phyloP scores from a whole-genome alignment of 1,140 invertebrate species.

The Stenopsyche tienmushanensis region DNA sequence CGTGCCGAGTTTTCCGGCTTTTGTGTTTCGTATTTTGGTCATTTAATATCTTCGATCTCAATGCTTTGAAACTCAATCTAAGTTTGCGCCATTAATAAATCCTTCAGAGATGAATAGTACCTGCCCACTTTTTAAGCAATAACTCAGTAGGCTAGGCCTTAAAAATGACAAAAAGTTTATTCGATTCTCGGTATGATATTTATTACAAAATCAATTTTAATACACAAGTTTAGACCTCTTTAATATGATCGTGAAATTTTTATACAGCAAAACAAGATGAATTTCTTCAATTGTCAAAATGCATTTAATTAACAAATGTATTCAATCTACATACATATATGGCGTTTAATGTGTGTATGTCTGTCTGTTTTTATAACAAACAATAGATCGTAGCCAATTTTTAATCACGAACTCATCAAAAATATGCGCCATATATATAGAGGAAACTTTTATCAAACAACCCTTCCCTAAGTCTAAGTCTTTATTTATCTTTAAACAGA shows the following conservation, averaged over 20 bases:
- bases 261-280: too few relatives aligned
- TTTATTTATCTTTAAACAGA: too few relatives aligned
- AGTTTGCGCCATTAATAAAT: slow-evolving; percentile 3
- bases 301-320: neutral
- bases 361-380: neutral
- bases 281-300: too few relatives aligned
- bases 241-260: too few relatives aligned
- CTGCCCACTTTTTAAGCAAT: too few relatives aligned
- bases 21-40: slow-evolving; percentile 11
- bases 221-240: too few relatives aligned
- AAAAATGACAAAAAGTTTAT: too few relatives aligned
- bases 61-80: neutral
- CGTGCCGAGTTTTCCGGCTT: neutral
- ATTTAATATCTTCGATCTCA: slow-evolving; percentile 9
- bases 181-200: too few relatives aligned
- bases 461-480: too few relatives aligned
- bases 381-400: neutral
- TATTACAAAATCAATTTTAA: too few relatives aligned
- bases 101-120: neutral
- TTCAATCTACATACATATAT: neutral
- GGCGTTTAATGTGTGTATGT: neutral
- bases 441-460: neutral
- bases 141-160: too few relatives aligned
- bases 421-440: neutral
- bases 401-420: neutral